Evolutionary conservation across 1,140 invertebrate species (phyloP).

Genomic region (Whitmania pigra): DNA sequence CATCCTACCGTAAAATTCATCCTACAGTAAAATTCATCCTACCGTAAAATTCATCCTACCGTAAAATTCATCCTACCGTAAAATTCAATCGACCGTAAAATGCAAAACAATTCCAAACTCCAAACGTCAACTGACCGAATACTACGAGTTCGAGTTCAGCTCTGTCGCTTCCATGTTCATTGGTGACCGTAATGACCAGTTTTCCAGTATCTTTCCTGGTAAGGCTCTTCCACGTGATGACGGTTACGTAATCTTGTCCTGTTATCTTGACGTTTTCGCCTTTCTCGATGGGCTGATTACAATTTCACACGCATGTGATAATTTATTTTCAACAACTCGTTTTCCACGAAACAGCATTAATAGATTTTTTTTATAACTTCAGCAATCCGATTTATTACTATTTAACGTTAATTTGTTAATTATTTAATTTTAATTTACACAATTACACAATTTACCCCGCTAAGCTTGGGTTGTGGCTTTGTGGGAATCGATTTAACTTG

Average conservation of each 20-base stretch:
- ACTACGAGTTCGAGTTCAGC: slow-evolving; percentile 83
- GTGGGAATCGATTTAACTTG: too few species aligned
- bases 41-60: background rate
- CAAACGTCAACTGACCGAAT: slow-evolving; percentile 50
- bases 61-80: too few species aligned
- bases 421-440: too few species aligned
- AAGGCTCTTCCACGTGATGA: background rate
- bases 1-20: background rate
- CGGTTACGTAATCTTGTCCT: slow-evolving; percentile 13
- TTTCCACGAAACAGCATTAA: too few species aligned
- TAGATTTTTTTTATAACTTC: too few species aligned
- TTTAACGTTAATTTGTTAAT: too few species aligned
- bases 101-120: background rate
- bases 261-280: slow-evolving; percentile 12
- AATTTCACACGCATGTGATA: background rate
- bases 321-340: background rate
- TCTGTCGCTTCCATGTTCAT: slow-evolving; percentile 72
- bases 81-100: background rate
- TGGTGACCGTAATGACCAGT: slow-evolving; percentile 60
- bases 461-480: too few species aligned
- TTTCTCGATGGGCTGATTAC: slow-evolving; percentile 11
- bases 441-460: too few species aligned
- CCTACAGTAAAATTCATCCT: background rate
- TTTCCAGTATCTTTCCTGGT: slow-evolving; percentile 12
- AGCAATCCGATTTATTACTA: too few species aligned